Base-by-base conservation (phyloP, 2,113 vertebrate genomes). In the Coregonus clupeaformis region DNA sequence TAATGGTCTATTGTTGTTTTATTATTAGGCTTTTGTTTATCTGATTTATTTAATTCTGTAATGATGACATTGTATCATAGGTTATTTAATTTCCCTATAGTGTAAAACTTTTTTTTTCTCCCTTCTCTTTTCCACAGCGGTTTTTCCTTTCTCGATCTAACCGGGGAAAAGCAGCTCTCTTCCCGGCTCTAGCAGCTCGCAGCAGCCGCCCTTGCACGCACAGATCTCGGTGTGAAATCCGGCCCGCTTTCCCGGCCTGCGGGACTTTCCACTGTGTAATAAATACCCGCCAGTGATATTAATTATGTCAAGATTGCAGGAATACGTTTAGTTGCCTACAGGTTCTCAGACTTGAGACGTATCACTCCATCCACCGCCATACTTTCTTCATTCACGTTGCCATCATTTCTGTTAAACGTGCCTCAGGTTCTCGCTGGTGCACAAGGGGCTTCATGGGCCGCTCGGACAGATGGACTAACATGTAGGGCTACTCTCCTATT, bases 141-240 rank as follows among this genome's bases (percentile, higher is more conserved):
- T 81, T 88, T 85, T 87, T 42, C 36, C 88, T 85, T 78, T 68
- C 69, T n/a, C n/a, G 25, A 4, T 67, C 68, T 47, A 29, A 77
- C 82, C 82, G 83, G 90, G 86, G 89, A 91, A 91, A 84, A 91
- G 90, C 90, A 91, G 89, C 87, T 70, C 80, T 59, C 75, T 63
- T 77, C 83, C 84, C 84, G n/a, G 82, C 71, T 42, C 36, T 12
- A 42, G 36, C 9, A 42, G 2, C 36, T 42, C n/a, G 6, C 3
- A 82, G 69, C 69, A 9, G 75, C 36, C 25, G 18, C 65, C 27
- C 30, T 18, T 16, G 30, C 65, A 14, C 13, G 27, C 5, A 32
- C 63, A 29, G 63, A 65, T 27, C 65, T 30, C 65, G 18, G 13
- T 32, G 49, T 52, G 16, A 52, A 52, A 52, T 52, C 36, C 9